Percentiles rank a stretch among this genome's conserved stretches.
Conservation (phyloP, 1,140 invertebrate genomes). For the Octopus sinensis region DNA sequence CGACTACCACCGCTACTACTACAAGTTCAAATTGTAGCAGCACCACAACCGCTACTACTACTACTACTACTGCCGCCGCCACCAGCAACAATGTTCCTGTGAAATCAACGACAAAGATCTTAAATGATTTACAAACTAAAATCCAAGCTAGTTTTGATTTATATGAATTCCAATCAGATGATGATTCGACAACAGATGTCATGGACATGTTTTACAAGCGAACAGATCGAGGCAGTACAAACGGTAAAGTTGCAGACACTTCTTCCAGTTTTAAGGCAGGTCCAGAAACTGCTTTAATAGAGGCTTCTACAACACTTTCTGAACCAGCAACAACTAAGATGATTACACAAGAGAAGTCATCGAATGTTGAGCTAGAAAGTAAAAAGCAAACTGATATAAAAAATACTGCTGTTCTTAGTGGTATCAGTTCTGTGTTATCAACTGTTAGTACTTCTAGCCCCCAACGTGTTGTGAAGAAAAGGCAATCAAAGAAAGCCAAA, state of each 20-base stretch:
- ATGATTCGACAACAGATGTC: slow-evolving; percentile 38
- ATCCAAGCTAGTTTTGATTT: slow-evolving; percentile 28
- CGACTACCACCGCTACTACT: not conserved
- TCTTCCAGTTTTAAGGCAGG: slow-evolving; percentile 7
- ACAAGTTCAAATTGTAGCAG: too few species aligned
- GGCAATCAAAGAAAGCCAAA: not conserved
- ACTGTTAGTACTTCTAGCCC: too few species aligned
- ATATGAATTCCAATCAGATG: slow-evolving; percentile 46
- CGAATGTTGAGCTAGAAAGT: too few species aligned
- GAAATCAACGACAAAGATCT: not conserved
- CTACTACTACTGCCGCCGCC: not conserved
- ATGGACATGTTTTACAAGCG: slow-evolving; percentile 9
- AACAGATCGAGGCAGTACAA: not conserved
- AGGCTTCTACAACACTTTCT: slow-evolving; percentile 19
- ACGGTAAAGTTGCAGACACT: not conserved
- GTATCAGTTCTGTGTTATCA: too few species aligned
- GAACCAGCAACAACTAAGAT: slow-evolving; percentile 25
- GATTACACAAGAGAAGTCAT: slow-evolving; percentile 3
- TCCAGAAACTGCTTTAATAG: slow-evolving; percentile 8
- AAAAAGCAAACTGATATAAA: too few species aligned
- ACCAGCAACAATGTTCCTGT: not conserved
- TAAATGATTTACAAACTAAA: slow-evolving; percentile 6
- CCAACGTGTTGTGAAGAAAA: not conserved
- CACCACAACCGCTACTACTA: not conserved
- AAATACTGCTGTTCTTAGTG: too few species aligned